Base-by-base conservation (phyloP, 2,888 invertebrate genomes). In the Nowickia ferox region DNA sequence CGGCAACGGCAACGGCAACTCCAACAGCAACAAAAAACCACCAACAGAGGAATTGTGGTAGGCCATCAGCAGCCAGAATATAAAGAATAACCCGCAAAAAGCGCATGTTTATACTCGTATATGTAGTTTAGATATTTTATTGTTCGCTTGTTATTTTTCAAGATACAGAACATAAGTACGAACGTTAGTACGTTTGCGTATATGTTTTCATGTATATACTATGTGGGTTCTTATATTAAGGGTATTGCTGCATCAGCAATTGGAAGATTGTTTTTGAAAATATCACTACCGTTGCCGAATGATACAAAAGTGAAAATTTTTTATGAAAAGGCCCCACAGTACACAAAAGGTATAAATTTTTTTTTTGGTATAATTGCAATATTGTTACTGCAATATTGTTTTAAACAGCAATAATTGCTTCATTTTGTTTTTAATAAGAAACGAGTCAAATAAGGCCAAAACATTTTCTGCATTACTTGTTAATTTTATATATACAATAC, bases 11-110 rank as follows among this genome's bases (percentile, higher is more conserved):
- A 57, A 30, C 30, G 9, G 9, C 38, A 44, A 80, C 75, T 44
- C 38, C 48, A 59, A 53, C 74, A 65, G 44, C 78, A 66, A 13
- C 76, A 79, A 65, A 40, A 79, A 82, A 15, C 51, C 65, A 75
- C 78, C 78, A 82, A 53, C 68, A 75, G 68, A 74, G 68, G 38
- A 57, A 57, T 46, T 63, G 63, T 42, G 46, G 55, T 55, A 65
- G 61, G 69, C 40, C 75, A 68, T 53, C n/a, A 68, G 61, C 69
- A 63, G 40, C 15, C 11, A 65, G 46, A 71, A 55, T 13, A 57
- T 65, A 48, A 51, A 76, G 42, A 76, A 63, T 57, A 71, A 65
- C 30, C 51, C 46, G 30, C 42, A 71, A 63, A 51, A 61, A 51
- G 6, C 53, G 17, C 13, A 40, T 57, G 30, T 5, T 44, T 46